Evolutionary conservation across 2,113 vertebrate genomes (phyloP), one percentile per base, ranked within the genome.

Genomic region (Limanda limanda): DNA sequence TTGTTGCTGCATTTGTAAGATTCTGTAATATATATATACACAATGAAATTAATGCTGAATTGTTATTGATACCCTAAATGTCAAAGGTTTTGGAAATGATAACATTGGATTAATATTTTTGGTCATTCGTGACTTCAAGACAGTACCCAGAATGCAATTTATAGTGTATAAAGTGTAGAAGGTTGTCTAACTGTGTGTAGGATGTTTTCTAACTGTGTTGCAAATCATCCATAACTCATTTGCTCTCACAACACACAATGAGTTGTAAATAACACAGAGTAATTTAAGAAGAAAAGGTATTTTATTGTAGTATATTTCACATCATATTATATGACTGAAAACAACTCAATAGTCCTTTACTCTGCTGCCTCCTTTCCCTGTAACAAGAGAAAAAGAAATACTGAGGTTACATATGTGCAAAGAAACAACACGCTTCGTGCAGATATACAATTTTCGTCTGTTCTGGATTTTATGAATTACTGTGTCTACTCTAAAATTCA

Each of bases 321-420:
- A 62, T 62, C 59, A 62, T 62, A 62, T 62, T 62, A n/a, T 62
- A 62, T 62, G 59, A 62, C 18, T 62, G 31, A 17, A 58, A 58
- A 17, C 24, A 15, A 18, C 56, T 14, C 14, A 12, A 8, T 11
- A 11, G 18, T 40, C 3, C 2, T 40, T 62, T 62, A 62, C 35
- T 62, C 59, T 5, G 59, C 59, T 11, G 11, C 9, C 20, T 62
- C 59, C 35, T 62, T 62, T 40, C 59, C 59, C 59, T 62, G 59
- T 40, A 62, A 60, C 40, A 40, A 4, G 21, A 18, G 13, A 62
- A 27, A 31, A 20, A 37, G 2, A 20, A 55, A 23, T 14, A 55
- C 51, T 55, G n/a, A 55, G 5, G 20, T 9, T 55, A 21, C 10
- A 12, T 54, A 24, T 23, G 1, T 23, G n/a, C 9, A 12, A 12